A percentile compares a stretch with the other conserved stretches of the same genome.
These are phyloP conservation scores for Melanotaenia pygmaea DNA, from an alignment of 2,797 vertebrate species.

Conservation along the genomic window DNA sequence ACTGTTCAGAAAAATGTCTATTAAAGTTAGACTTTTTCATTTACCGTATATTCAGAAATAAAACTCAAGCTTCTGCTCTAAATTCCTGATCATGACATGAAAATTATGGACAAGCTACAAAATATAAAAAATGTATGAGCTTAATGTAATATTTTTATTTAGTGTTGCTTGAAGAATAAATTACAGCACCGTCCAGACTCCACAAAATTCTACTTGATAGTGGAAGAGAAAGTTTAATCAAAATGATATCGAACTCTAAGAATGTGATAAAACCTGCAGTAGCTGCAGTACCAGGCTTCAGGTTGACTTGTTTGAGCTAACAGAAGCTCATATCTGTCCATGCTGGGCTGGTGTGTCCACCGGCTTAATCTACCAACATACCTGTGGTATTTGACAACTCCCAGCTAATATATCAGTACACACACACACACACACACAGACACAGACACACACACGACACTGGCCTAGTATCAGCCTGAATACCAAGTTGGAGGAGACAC, in stretches of 20 bases:
- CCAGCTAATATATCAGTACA: slow-evolving; percentile 13
- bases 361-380: slow-evolving; percentile 15
- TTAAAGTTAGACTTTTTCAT: too few species aligned
- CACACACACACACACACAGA: neutral
- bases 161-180: too few species aligned
- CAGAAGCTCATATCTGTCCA: slow-evolving; percentile 22
- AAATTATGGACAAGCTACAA: too few species aligned
- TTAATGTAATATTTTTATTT: neutral
- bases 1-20: too few species aligned
- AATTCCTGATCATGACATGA: neutral
- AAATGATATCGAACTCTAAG: neutral
- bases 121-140: neutral
- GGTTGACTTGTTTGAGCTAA: neutral
- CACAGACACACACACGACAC: slow-evolving; percentile 1
- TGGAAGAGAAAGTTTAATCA: neutral
- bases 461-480: slow-evolving; percentile 1
- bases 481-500: slow-evolving; percentile 17
- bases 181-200: neutral
- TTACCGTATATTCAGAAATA: too few species aligned
- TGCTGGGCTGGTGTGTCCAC: slow-evolving; percentile 2
- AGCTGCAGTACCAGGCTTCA: neutral
- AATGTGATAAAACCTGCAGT: neutral
- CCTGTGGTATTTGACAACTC: slow-evolving; percentile 15
- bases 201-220: neutral
- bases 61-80: neutral